Conservation (phyloP, 2,113 vertebrate species). For the Pituophis catenifer region DNA sequence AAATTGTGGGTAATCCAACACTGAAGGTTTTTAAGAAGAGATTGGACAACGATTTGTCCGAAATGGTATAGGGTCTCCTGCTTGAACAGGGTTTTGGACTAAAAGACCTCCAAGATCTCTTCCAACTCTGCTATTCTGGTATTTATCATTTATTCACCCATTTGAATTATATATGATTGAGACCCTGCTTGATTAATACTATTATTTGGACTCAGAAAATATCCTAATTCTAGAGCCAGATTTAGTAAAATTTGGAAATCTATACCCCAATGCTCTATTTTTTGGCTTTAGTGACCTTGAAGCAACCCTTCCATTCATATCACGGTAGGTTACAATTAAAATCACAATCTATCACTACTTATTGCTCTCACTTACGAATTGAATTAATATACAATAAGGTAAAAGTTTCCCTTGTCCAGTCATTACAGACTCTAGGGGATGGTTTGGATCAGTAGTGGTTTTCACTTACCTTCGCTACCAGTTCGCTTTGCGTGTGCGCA, state of each 20-base stretch:
- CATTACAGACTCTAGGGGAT: not conserved
- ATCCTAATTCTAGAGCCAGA: not conserved
- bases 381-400: not conserved
- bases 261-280: not conserved
- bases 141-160: not conserved
- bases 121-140: not conserved
- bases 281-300: not conserved
- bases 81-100: not conserved
- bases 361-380: not conserved
- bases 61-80: not conserved
- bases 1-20: no score
- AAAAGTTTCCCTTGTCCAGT: not conserved
- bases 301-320: not conserved
- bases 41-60: no score
- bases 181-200: not conserved
- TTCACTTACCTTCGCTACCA: no score
- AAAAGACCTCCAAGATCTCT: not conserved
- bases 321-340: not conserved
- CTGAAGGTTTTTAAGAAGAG: no score
- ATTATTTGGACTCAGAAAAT: not conserved
- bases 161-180: not conserved
- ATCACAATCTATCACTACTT: not conserved
- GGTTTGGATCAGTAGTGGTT: not conserved
- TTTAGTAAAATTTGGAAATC: not conserved
- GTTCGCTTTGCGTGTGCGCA: no score